Base-by-base conservation (phyloP, 2,113 vertebrate species). In the Hymenochirus boettgeri region DNA sequence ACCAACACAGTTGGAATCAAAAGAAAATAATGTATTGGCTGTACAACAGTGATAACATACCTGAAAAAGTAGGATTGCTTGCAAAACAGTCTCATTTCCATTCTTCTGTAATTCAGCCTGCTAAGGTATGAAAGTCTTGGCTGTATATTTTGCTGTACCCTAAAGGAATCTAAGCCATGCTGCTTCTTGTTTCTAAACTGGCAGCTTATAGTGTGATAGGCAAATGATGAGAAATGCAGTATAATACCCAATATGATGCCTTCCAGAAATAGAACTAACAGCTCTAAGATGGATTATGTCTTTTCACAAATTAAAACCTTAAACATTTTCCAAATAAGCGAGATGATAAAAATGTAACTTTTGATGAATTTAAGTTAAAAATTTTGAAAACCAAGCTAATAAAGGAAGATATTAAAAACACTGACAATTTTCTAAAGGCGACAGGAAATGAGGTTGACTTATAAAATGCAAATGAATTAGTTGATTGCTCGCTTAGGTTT, bases 351-450 rank as follows among this genome's bases (percentile, higher is more conserved):
- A 33, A 58, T 37, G 45, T 39, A 66, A 51, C 21, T 58, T 66
- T 50, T 66, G 63, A 66, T 66, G 54, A 51, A 66, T 66, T 66
- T 57, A 13, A 66, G 55, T 55, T 59, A 47, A 56, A 67, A 67
- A 67, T 66, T 66, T 58, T 51, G 35, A 58, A 66, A 66, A 51
- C 55, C 18, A 39, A 18, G n/a, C 55, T 58, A 66, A 66, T 66
- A 66, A 58, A 66, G 45, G 22, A 51, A 58, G 24, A 15, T 58
- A 52, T 59, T 59, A 59, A 47, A 23, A 58, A 45, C 47, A 17
- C 27, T 27, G 23, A 9, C 27, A 59, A 52, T 58, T 24, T n/a
- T 67, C 56, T 59, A 29, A 46, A 51, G 64, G 64, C 56, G 31
- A 51, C n/a, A n/a, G 26, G 31, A 18, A 48, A 50, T 1, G 22